Percentiles rank a stretch among this genome's conserved stretches.
Evolutionary conservation across 1,140 invertebrate genomes (phyloP).

Genomic region (Lepidostoma basale): DNA sequence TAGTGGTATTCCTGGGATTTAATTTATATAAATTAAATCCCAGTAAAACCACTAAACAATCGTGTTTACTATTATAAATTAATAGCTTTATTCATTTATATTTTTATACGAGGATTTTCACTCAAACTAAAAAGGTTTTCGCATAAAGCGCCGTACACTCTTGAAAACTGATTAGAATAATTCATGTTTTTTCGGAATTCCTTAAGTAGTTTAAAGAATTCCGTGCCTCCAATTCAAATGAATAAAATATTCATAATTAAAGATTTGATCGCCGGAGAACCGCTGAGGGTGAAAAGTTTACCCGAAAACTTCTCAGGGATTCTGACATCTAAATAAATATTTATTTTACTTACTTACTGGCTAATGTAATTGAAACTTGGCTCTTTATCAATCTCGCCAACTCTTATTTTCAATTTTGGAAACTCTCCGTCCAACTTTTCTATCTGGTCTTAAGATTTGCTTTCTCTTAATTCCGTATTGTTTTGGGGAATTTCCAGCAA

Average conservation of each 20-base stretch:
- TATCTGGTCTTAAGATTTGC: background rate
- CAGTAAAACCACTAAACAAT: no score
- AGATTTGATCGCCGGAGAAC: no score
- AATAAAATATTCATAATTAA: no score
- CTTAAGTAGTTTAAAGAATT: no score
- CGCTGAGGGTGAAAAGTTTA: background rate
- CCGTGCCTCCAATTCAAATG: no score
- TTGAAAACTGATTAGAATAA: background rate
- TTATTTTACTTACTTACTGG: constrained; percentile 19
- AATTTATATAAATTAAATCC: no score
- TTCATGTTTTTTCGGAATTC: no score
- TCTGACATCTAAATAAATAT: constrained; percentile 38
- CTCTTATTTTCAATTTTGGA: constrained; percentile 31
- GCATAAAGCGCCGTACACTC: background rate
- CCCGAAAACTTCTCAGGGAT: background rate
- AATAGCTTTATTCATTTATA: no score
- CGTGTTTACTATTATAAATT: no score
- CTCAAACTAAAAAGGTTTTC: background rate
- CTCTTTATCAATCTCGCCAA: constrained; percentile 15
- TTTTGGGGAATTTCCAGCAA: constrained; percentile 8
- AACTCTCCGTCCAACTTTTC: background rate
- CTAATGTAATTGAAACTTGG: constrained; percentile 38
- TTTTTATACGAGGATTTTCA: background rate
- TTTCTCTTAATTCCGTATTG: constrained; percentile 8
- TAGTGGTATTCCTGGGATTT: no score